Evolutionary conservation across 2,797 vertebrate species (phyloP).

Genomic region (Dipus sagitta): DNA sequence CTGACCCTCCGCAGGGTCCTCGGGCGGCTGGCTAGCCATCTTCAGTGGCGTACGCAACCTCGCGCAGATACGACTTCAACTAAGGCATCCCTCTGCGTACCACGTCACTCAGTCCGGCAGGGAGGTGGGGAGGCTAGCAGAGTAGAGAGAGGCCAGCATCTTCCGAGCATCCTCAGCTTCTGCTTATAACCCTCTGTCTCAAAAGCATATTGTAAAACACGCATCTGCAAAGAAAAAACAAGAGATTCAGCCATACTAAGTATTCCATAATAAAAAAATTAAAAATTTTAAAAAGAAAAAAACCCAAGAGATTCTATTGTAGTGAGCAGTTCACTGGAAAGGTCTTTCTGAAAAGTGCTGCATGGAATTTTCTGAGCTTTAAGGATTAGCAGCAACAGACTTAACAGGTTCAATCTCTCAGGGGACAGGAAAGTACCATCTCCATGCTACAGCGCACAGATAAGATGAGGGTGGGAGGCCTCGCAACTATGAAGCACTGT

Average conservation of each 20-base stretch:
- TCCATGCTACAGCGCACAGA: neutral
- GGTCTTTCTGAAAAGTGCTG: neutral
- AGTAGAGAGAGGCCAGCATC: slow-evolving; percentile 8
- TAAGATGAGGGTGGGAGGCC: neutral
- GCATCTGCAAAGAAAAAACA: slow-evolving; percentile 77
- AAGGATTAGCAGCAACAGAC: slow-evolving; percentile 23
- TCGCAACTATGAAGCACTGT: neutral
- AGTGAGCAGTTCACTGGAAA: slow-evolving; percentile 26
- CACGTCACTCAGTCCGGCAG: slow-evolving; percentile 51
- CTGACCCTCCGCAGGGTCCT: slow-evolving; percentile 87
- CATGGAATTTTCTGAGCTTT: slow-evolving; percentile 57
- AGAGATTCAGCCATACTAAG: no score
- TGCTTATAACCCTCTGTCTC: slow-evolving; percentile 11
- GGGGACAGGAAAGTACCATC: neutral
- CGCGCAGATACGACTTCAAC: neutral
- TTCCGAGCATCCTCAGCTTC: slow-evolving; percentile 79
- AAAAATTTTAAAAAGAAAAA: no score
- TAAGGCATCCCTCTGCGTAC: slow-evolving; percentile 24
- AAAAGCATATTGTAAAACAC: slow-evolving; percentile 73
- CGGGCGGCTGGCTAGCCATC: slow-evolving; percentile 89
- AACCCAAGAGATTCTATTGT: slow-evolving; percentile 29
- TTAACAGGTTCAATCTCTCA: neutral
- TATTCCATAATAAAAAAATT: no score
- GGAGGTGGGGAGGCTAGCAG: neutral
- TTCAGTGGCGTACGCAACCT: slow-evolving; percentile 25